Conservation (phyloP, 2,888 invertebrate species). For the Dicycla oo region DNA sequence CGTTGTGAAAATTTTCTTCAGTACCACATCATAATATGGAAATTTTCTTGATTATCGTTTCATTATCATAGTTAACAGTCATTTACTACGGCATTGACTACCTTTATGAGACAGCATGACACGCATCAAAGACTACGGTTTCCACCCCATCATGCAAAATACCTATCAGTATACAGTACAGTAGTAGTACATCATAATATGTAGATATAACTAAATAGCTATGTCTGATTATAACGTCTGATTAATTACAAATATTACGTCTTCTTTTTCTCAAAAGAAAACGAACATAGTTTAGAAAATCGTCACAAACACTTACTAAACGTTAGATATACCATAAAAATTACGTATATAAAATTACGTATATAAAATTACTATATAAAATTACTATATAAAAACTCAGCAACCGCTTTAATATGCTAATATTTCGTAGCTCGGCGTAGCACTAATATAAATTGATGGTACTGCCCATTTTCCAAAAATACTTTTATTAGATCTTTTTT, state of each 20-base stretch:
- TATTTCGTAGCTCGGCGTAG: constrained; percentile 45
- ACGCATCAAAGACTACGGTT: not conserved
- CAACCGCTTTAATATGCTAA: too few species aligned
- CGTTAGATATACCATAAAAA: not conserved
- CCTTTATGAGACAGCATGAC: not conserved
- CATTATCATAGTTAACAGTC: constrained; percentile 24
- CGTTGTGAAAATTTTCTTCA: constrained; percentile 79
- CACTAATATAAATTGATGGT: not conserved
- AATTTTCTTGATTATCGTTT: constrained; percentile 73
- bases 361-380: too few species aligned
- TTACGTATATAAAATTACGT: not conserved
- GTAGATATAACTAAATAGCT: too few species aligned
- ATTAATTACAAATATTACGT: not conserved
- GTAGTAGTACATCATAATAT: constrained; percentile 5
- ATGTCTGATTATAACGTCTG: not conserved
- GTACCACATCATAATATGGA: constrained; percentile 79
- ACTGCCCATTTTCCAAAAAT: not conserved
- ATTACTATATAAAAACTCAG: too few species aligned
- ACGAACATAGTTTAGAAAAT: not conserved
- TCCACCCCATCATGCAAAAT: not conserved
- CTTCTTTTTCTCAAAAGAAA: not conserved
- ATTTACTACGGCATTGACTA: constrained; percentile 18
- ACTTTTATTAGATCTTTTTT: not conserved
- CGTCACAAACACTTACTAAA: not conserved
- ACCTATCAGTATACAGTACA: too few species aligned